Base-by-base conservation (phyloP, 1,140 invertebrate species). In the Cydia pomonella region DNA sequence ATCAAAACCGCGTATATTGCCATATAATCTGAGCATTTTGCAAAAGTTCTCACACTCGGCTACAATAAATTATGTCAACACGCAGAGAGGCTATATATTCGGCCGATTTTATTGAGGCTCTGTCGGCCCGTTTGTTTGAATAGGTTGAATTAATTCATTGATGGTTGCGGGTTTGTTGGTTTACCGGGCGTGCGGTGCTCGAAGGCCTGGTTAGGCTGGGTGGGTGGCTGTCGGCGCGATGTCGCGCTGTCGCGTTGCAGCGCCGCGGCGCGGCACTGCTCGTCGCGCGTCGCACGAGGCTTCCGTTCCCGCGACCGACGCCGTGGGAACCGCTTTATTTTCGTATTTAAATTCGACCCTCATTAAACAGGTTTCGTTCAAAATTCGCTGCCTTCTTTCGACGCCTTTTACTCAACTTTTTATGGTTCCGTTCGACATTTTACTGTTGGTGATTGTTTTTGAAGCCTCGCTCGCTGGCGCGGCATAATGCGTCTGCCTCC, bases 361-460 rank as follows among this genome's bases (percentile, higher is more conserved):
- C 91, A 92, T 92, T 92, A 92, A 92, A 92, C 91, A 86, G 89
- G 91, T 92, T 92, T 87, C 82, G 85, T 84, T 91, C 86, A 91
- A 90, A 92, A 92, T 92, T 92, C 87, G 91, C 91, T 91, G 89
- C 91, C 91, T 91, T 87, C 89, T 92, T 91, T 92, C 91, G 89
- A 88, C 91, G 91, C 90, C 89, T 92, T 91, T 92, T 92, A 92
- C 90, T 92, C 90, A 87, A 88, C 89, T 92, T 92, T 92, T 92
- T 92, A 91, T 92, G 84, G 89, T 89, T 92, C 91, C 89, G 91
- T 90, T 91, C 88, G 87, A 92, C 88, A 87, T 91, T 87, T 89
- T 87, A 89, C 89, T 88, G 89, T 87, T 88, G 85, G 88, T 85
- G 80, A 87, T 89, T 84, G 82, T 81, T 86, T 86, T 87, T 84